Base-by-base conservation (phyloP, 2,113 vertebrate species). In the Elgaria multicarinata region DNA sequence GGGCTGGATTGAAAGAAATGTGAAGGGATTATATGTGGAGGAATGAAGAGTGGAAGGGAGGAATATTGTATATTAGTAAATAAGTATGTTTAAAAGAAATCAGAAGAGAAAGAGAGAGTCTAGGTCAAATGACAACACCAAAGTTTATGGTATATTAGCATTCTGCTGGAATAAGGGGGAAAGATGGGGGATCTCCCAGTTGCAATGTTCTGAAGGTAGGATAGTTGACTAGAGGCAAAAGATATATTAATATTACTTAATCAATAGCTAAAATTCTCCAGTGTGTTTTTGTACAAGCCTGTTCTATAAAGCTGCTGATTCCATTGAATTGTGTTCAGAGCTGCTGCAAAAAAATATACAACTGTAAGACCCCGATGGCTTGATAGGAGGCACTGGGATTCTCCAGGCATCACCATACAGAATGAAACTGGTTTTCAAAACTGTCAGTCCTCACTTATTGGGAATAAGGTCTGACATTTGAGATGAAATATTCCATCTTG, bases 241-340 rank as follows among this genome's bases (percentile, higher is more conserved):
- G 96, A 95, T 90, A 91, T 98, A 97, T 97, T 97, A 98, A 97
- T 98, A 97, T 97, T 96, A 97, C 96, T 97, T 98, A 97, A 98
- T 98, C 97, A 97, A 98, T 98, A 97, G 82, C 96, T 96, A 96
- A 97, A 97, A 97, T 93, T 93, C 94, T 97, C 96, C 96, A 93
- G 96, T 93, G 96, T 96, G 93, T 90, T 95, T 96, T 96, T 95
- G 93, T 95, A 95, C 90, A 88, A 96, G 93, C 75, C 91, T 94
- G 89, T 90, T 95, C 90, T 87, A 89, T 91, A 87, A 95, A 96
- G 94, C 94, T 96, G 93, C 94, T 93, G 80, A 90, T 95, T 96
- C 93, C 89, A 94, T 93, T 94, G 93, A 95, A 96, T 92, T 93
- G 91, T 26, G 62, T 44, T 92, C 71, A 71, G 90, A 78, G 75